These are phyloP conservation scores for Phrynocephalus versicolor DNA, from an alignment of 2,113 vertebrate species.

Conservation along the genomic window DNA sequence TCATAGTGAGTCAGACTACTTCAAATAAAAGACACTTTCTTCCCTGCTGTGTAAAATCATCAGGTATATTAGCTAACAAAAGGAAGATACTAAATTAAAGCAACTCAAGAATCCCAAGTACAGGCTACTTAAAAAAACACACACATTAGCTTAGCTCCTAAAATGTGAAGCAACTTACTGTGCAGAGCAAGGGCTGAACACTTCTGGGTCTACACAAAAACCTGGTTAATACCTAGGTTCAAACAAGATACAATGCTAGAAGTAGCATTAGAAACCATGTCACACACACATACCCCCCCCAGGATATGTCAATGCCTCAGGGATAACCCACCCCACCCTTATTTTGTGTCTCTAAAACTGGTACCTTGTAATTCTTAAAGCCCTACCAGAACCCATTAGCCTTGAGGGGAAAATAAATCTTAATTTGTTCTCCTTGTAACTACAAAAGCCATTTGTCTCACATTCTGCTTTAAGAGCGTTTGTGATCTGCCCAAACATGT, in stretches of 20 bases:
- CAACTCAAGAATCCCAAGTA: not conserved
- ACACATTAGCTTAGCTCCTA: not conserved
- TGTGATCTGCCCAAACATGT: conserved; percentile 79
- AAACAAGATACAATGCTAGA: not conserved
- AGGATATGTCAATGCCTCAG: not conserved
- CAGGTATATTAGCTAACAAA: conserved; percentile 19
- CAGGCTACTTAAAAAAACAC: not conserved
- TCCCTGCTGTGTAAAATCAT: conserved; percentile 6
- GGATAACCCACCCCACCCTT: not conserved
- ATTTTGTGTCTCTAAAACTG: not conserved
- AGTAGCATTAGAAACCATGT: not conserved
- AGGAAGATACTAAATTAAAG: not conserved
- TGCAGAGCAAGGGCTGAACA: not conserved
- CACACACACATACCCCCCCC: not conserved
- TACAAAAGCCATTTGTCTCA: conserved; percentile 50
- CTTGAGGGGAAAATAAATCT: conserved; percentile 29
- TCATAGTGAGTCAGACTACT: conserved; percentile 58
- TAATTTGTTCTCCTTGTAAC: conserved; percentile 35
- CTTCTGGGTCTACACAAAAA: not conserved
- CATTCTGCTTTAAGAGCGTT: conserved; percentile 76
- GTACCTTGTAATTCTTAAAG: conserved; percentile 17
- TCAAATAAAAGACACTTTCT: not conserved
- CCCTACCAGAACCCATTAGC: not conserved
- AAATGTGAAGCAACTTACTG: not conserved
- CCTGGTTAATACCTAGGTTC: not conserved